phyloP scores from a whole-genome alignment of 2,113 vertebrate genomes.

The Synodontis membranacea region DNA sequence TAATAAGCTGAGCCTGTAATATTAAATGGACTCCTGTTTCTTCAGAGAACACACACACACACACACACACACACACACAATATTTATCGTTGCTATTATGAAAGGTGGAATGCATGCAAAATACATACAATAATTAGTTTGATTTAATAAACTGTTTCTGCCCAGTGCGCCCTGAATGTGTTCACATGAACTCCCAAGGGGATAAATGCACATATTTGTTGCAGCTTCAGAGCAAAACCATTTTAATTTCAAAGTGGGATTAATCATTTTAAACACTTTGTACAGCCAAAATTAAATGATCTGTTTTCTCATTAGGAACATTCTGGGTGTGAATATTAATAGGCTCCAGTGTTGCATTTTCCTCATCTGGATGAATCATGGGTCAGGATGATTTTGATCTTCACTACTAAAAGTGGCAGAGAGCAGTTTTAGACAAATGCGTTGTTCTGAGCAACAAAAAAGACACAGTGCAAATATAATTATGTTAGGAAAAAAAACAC shows the following conservation, averaged over 20 bases:
- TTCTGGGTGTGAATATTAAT: conserved; percentile 30
- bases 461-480: background rate
- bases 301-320: conserved; percentile 49
- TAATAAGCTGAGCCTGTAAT: conserved; percentile 74
- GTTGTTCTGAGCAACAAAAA: background rate
- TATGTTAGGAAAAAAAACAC: background rate
- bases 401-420: background rate
- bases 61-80: conserved; percentile 53
- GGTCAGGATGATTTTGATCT: conserved; percentile 8
- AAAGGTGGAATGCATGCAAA: conserved; percentile 78
- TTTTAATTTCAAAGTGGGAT: conserved; percentile 69
- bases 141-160: conserved; percentile 75
- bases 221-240: conserved; percentile 64
- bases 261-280: conserved; percentile 61
- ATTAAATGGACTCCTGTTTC: conserved; percentile 67
- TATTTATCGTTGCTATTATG: conserved; percentile 73
- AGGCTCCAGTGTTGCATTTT: conserved; percentile 8
- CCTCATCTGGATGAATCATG: conserved; percentile 2
- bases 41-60: conserved; percentile 70
- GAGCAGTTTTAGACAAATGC: background rate
- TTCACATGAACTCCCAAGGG: conserved; percentile 63
- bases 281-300: conserved; percentile 50
- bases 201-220: conserved; percentile 63
- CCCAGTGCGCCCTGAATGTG: conserved; percentile 61
- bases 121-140: conserved; percentile 74